Percentiles rank a stretch among this genome's conserved stretches.
phyloP scores from a whole-genome alignment of 2,888 invertebrate genomes.

The Heteropelma amictum region DNA sequence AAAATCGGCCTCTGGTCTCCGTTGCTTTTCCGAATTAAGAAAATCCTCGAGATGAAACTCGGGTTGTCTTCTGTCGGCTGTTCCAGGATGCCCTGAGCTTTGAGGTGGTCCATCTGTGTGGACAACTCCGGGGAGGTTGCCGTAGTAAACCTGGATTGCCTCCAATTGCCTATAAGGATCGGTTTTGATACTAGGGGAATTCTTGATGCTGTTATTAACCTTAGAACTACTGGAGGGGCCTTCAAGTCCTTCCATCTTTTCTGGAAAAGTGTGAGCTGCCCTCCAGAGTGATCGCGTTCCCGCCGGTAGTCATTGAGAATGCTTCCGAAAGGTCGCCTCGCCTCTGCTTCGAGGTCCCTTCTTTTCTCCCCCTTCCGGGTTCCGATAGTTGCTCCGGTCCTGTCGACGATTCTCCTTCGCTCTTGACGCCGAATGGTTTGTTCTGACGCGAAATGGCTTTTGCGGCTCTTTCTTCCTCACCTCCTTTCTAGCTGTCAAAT shows the following conservation, averaged over 20 bases:
- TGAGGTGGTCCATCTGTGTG: constrained; percentile 7
- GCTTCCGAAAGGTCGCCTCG: constrained; percentile 41
- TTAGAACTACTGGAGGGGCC: constrained; percentile 28
- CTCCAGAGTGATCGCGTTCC: constrained; percentile 3
- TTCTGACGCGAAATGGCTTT: not conserved
- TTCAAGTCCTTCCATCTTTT: constrained; percentile 3
- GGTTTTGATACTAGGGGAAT: constrained; percentile 29
- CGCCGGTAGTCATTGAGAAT: constrained; percentile 29
- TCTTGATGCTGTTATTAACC: constrained; percentile 6
- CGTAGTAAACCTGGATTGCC: constrained; percentile 12
- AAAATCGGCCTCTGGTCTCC: constrained; percentile 72
- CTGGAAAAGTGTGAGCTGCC: constrained; percentile 31
- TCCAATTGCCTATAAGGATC: constrained; percentile 36
- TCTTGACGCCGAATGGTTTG: not conserved
- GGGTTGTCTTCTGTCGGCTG: not conserved
- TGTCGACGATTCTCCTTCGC: not conserved
- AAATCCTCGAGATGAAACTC: constrained; percentile 49
- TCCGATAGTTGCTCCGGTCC: constrained; percentile 1
- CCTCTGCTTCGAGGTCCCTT: constrained; percentile 19
- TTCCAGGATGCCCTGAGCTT: not conserved
- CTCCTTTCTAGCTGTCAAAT: constrained; percentile 20
- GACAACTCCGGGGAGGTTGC: constrained; percentile 18
- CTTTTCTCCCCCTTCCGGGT: constrained; percentile 2
- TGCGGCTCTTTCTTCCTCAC: not conserved
- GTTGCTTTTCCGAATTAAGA: constrained; percentile 32